These are phyloP conservation scores for Cydia amplana DNA, from an alignment of 1,140 invertebrate species.

Conservation along the genomic window DNA sequence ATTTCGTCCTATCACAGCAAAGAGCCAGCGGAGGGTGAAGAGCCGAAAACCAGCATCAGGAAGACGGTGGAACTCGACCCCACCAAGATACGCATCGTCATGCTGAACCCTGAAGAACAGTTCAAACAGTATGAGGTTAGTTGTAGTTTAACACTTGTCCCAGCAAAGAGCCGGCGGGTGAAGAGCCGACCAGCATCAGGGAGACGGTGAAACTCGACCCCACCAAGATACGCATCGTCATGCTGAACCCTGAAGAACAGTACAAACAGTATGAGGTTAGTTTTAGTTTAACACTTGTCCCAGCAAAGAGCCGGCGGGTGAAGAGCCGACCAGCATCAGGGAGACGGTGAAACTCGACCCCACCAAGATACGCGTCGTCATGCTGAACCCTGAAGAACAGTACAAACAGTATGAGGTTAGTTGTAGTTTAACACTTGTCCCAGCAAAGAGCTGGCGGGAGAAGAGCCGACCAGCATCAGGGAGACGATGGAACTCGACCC, in stretches of 20 bases:
- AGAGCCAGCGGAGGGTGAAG: conserved; percentile 21
- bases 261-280: conserved; percentile 60
- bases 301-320: not conserved
- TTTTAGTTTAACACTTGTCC: not conserved
- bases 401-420: conserved; percentile 60
- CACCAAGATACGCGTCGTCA: conserved; percentile 59
- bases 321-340: conserved; percentile 36
- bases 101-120: conserved; percentile 62
- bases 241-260: conserved; percentile 60
- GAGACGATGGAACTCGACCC: conserved; percentile 58
- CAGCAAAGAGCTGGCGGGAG: not conserved
- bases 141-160: conserved; percentile 4
- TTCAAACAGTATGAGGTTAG: conserved; percentile 60
- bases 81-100: conserved; percentile 59
- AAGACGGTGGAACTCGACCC: conserved; percentile 58
- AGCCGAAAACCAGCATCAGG: conserved; percentile 41
- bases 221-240: conserved; percentile 59
- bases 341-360: conserved; percentile 57
- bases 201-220: conserved; percentile 60
- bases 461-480: conserved; percentile 39
- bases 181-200: conserved; percentile 40
- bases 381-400: conserved; percentile 60
- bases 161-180: conserved; percentile 35
- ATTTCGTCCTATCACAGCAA: conserved; percentile 35
- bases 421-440: not conserved